Conservation (phyloP, 2,797 vertebrate species). For the Pipistrellus nathusii region DNA sequence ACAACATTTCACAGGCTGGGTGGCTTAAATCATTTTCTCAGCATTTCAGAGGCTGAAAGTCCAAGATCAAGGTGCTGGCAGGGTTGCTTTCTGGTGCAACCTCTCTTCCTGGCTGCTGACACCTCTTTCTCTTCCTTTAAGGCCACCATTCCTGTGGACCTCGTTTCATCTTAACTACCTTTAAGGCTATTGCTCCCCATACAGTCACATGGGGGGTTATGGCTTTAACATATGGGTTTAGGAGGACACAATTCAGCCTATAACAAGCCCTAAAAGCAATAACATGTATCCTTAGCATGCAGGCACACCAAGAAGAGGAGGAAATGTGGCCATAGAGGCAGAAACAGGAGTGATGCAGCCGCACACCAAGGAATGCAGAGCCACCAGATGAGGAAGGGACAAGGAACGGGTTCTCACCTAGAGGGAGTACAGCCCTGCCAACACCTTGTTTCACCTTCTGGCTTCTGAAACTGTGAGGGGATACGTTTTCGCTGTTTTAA, state of each 20-base stretch:
- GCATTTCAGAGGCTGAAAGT: background rate
- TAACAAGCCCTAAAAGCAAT: background rate
- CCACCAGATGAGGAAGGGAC: background rate
- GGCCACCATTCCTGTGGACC: background rate
- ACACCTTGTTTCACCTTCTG: background rate
- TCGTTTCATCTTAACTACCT: background rate
- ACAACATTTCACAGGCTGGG: background rate
- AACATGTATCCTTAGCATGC: fast-evolving
- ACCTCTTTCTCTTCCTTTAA: background rate
- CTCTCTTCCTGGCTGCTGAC: background rate
- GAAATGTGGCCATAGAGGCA: background rate
- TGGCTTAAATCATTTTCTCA: background rate
- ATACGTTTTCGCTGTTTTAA: background rate
- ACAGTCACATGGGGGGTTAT: background rate
- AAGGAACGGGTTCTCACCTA: fast-evolving
- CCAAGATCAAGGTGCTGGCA: background rate
- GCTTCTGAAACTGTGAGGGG: background rate
- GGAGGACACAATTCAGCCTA: background rate
- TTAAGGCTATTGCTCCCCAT: background rate
- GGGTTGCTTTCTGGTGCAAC: background rate
- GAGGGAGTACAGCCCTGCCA: background rate
- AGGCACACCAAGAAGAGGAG: background rate
- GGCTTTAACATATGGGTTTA: background rate
- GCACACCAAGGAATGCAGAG: background rate
- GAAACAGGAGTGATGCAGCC: background rate